These are phyloP conservation scores for Nephrotoma flavescens DNA, from an alignment of 2,888 invertebrate species.

Conservation along the genomic window DNA sequence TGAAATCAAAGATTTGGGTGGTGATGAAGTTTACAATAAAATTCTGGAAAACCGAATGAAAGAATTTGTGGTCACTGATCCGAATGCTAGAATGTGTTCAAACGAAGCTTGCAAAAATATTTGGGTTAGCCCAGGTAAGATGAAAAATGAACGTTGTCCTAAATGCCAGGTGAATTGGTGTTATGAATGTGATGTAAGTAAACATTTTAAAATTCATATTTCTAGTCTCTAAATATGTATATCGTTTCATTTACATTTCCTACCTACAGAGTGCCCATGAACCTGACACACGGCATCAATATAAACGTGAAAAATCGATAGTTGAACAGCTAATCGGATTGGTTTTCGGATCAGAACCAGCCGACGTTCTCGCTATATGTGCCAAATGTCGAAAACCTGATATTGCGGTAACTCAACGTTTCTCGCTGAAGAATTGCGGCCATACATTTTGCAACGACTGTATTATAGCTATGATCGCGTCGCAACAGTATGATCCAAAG, in stretches of 20 bases:
- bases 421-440: not conserved
- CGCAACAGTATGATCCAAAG: not conserved
- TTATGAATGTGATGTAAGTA: too few species aligned
- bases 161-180: not conserved
- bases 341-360: too few species aligned
- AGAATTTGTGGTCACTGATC: too few species aligned
- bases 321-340: not conserved
- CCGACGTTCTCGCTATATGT: not conserved
- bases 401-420: not conserved
- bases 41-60: too few species aligned
- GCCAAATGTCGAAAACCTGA: not conserved
- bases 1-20: not conserved
- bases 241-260: not conserved
- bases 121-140: too few species aligned
- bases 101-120: too few species aligned
- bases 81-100: too few species aligned
- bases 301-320: not conserved
- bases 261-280: too few species aligned
- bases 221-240: not conserved
- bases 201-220: too few species aligned
- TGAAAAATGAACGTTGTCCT: not conserved
- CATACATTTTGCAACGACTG: not conserved
- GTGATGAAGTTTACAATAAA: not conserved
- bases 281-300: not conserved
- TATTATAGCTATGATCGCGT: not conserved